Base-by-base conservation (phyloP, 2,113 vertebrate species). In the Aptenodytes patagonicus region DNA sequence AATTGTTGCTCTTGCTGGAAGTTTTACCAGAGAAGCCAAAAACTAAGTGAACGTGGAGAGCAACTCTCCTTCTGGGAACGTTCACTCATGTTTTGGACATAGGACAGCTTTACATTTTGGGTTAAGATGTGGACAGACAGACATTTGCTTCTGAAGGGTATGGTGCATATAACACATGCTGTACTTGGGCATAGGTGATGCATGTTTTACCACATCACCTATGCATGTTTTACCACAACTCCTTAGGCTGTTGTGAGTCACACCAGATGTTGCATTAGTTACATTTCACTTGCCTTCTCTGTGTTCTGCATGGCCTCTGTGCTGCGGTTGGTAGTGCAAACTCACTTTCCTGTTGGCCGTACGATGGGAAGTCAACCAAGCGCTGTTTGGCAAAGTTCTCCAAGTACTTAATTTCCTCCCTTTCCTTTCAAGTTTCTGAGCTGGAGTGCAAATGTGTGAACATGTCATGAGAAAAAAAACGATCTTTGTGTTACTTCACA, bases 401-500 rank as follows among this genome's bases (percentile, higher is more conserved):
- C 8, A 31, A 83, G 76, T 57, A 87, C 65, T 82, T 90, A 13
- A 92, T 96, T 96, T 84, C 40, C 34, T 82, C 44, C 65, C 9
- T 66, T 93, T 80, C 21, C 40, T 86, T 94, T 68, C 44, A 44
- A 40, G 65, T 82, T 90, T 87, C 68, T 80, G 54, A 90, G 72
- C 77, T 71, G 17, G 31, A 90, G 64, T 83, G 83, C 69, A 89
- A 95, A 93, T 36, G 57, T 7, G 5, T 93, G 89, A 91, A 95
- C 8, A 4, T 10, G 64, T 88, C 89, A 73, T 89, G 69, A 64
- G 90, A 40, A 31, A 52, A 71, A 72, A 61, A 18, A 9, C 77
- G 87, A 73, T 77, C 89, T 95, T 84, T 90, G 79, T 2, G 1
- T 91, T 79, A 72, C 54, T 97, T 97, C 89, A 82, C 92, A 95